Evolutionary conservation across 2,888 invertebrate species (phyloP), one percentile per base, ranked within the genome.

Genomic region (Scaptomyza reducta): DNA sequence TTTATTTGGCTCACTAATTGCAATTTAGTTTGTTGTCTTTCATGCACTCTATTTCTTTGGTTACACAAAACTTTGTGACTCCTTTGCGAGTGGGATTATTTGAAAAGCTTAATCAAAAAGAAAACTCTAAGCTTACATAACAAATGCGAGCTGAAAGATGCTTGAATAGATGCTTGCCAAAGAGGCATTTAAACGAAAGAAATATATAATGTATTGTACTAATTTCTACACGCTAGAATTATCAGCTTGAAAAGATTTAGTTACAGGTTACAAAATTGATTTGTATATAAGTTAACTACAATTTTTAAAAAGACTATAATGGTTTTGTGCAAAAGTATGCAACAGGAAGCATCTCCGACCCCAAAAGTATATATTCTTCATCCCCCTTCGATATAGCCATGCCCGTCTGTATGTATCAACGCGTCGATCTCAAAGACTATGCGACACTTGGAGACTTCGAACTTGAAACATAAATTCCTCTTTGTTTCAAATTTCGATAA

Each of bases 1-100:
- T 61, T 54, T 35, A 22, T n/a, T 7, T 56, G 51, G 50, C 41
- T 53, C 25, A 47, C 71, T 80, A 83, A 86, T 83, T 86, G 77
- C 74, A 81, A 84, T 84, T 65, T 64, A 64, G 67, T 69, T 80
- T 58, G 42, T 53, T 57, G 27, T 46, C 44, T 42, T 25, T 35
- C 49, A 41, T 49, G 18, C 18, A 27, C 25, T 31, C 4, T 18
- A 16, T 44, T 31, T 40, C 40, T 22, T 73, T 58, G 35, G 49
- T 58, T 25, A 35, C n/a, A 40, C 3, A 44, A 41, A 67, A 45
- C 27, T 61, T 49, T 44, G 6, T 7, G 6, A 44, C 13, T 41
- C 47, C 40, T 38, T 38, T 14, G 38, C 35, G 25, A 60, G 22
- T 41, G 31, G 31, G 25, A 49, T 57, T 57, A 67, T 70, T 60